These are phyloP conservation scores for Embidobia sp. DNA, from an alignment of 2,888 invertebrate genomes.

Conservation along the genomic window DNA sequence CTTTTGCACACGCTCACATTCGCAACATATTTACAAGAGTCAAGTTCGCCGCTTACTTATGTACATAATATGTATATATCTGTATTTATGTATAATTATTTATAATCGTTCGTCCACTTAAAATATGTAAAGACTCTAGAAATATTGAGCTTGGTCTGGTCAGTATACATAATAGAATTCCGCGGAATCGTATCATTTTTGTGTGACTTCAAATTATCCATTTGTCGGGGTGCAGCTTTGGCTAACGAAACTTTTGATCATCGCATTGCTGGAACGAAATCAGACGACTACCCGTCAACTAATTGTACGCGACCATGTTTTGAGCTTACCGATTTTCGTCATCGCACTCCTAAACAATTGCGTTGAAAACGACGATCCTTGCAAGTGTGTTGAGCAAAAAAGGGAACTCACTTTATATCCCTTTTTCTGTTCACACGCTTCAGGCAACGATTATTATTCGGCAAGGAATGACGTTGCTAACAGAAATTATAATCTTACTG, in stretches of 20 bases:
- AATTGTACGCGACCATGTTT: constrained; percentile 41
- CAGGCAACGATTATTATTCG: too few relatives aligned
- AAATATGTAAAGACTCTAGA: constrained; percentile 81
- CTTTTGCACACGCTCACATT: constrained; percentile 31
- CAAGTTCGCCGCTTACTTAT: constrained; percentile 34
- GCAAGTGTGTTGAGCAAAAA: too few relatives aligned
- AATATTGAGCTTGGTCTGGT: constrained; percentile 82
- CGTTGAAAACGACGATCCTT: too few relatives aligned
- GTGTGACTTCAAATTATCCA: constrained; percentile 59
- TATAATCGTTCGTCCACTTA: constrained; percentile 76
- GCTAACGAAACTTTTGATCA: constrained; percentile 23
- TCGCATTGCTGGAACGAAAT: background rate
- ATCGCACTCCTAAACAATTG: constrained; percentile 33
- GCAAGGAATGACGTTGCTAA: too few relatives aligned
- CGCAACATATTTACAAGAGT: constrained; percentile 57
- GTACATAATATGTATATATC: constrained; percentile 54
- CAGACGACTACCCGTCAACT: constrained; percentile 48
- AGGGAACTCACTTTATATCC: too few relatives aligned
- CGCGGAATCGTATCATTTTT: constrained; percentile 62
- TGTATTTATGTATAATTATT: constrained; percentile 41
- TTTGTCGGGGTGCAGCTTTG: constrained; percentile 64
- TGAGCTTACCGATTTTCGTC: constrained; percentile 35
- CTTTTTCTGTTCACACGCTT: too few relatives aligned
- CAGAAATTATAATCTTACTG: too few relatives aligned
- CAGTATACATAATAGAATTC: constrained; percentile 78